Percentiles rank a stretch among this genome's conserved stretches.
phyloP scores from a whole-genome alignment of 1,140 invertebrate genomes.

The Hyposmocoma kahamanoa region DNA sequence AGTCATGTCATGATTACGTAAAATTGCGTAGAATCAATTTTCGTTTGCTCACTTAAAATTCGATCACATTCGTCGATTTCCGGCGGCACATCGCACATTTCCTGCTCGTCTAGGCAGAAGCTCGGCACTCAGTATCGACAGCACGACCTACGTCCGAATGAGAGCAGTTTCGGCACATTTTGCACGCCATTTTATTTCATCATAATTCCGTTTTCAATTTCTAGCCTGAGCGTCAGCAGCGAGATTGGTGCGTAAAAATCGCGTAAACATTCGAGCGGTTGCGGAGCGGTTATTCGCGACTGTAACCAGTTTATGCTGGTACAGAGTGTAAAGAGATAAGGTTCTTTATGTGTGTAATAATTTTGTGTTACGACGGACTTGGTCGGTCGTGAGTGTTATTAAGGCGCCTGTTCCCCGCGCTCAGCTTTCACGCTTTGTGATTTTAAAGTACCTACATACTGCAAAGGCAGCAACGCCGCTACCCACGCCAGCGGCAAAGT shows the following conservation, averaged over 20 bases:
- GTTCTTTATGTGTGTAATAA: slow-evolving; percentile 70
- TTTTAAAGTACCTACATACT: slow-evolving; percentile 20
- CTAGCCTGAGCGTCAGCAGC: slow-evolving; percentile 34
- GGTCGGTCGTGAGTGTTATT: slow-evolving; percentile 61
- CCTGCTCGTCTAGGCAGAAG: slow-evolving; percentile 31
- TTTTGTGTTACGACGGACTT: slow-evolving; percentile 62
- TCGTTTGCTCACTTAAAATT: slow-evolving; percentile 40
- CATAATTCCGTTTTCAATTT: slow-evolving; percentile 68
- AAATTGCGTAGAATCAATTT: slow-evolving; percentile 37
- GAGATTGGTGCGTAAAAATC: slow-evolving; percentile 68
- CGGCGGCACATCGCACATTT: slow-evolving; percentile 38
- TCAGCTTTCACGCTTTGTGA: slow-evolving; percentile 31
- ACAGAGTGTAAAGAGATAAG: slow-evolving; percentile 68
- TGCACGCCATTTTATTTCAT: slow-evolving; percentile 47
- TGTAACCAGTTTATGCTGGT: slow-evolving; percentile 63
- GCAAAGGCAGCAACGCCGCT: slow-evolving; percentile 6
- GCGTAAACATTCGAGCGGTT: slow-evolving; percentile 65
- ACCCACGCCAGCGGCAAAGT: neutral
- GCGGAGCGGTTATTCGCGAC: slow-evolving; percentile 53
- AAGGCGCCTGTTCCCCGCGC: slow-evolving; percentile 37
- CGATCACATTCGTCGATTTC: slow-evolving; percentile 44
- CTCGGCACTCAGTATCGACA: slow-evolving; percentile 13
- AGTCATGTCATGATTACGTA: slow-evolving; percentile 23
- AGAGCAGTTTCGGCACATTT: slow-evolving; percentile 24
- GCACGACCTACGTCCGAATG: slow-evolving; percentile 3